phyloP scores from a whole-genome alignment of 1,140 invertebrate genomes.

The Brachionus paranguensis region DNA sequence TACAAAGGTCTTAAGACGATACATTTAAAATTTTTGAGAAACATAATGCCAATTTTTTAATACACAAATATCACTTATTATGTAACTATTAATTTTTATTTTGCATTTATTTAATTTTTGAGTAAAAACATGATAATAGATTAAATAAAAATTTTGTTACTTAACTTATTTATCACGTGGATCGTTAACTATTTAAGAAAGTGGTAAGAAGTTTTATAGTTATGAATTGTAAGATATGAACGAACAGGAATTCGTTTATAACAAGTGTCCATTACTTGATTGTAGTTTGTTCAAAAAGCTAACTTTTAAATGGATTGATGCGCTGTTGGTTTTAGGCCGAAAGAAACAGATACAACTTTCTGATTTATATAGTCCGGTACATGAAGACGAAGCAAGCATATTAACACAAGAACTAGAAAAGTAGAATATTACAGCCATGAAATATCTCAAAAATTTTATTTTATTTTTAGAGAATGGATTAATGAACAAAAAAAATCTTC shows the following conservation, averaged over 20 bases:
- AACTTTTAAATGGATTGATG: constrained; percentile 8
- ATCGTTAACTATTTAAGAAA: too few species aligned
- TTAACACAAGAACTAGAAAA: constrained; percentile 4
- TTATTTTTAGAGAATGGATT: constrained; percentile 2
- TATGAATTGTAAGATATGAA: neutral
- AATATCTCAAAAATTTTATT: neutral
- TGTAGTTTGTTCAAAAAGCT: neutral
- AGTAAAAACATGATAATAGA: too few species aligned
- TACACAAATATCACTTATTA: too few species aligned
- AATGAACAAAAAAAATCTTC: neutral
- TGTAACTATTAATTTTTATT: too few species aligned
- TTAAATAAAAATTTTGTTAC: too few species aligned
- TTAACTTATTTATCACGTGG: too few species aligned
- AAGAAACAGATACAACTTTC: constrained; percentile 15
- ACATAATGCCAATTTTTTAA: too few species aligned
- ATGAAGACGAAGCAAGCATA: constrained; percentile 6
- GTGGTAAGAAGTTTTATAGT: too few species aligned
- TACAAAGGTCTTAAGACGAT: too few species aligned
- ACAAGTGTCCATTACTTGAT: neutral
- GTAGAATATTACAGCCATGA: neutral
- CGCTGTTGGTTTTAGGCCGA: neutral
- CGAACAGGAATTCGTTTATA: neutral
- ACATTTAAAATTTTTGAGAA: too few species aligned
- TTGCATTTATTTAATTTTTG: too few species aligned
- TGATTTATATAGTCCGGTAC: constrained; percentile 19